A percentile compares a stretch with the other conserved stretches of the same genome.
Conservation (phyloP, 37 sponge, comb jelly and placozoan genomes). For the Bolinopsis microptera region DNA sequence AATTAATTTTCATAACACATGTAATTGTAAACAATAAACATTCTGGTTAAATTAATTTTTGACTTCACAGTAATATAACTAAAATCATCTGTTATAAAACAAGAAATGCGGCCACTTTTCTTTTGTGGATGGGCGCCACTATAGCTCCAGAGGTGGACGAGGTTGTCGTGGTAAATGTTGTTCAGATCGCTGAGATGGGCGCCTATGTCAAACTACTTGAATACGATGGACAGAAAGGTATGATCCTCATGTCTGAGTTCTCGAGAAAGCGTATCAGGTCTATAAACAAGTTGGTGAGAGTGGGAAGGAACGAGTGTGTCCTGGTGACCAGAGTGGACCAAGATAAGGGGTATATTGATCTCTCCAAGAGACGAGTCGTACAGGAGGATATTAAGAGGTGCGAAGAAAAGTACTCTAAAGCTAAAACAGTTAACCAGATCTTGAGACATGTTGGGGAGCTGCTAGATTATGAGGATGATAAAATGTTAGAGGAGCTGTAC, state of each 20-base stretch:
- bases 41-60: no score
- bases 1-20: no score
- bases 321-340: constrained; percentile 97
- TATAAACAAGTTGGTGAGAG: constrained; percentile 92
- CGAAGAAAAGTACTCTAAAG: constrained; percentile 93
- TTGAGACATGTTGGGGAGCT: constrained; percentile 85
- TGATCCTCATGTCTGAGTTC: constrained; percentile 97
- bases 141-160: constrained; percentile 98
- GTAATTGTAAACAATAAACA: no score
- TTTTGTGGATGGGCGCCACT: no score
- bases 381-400: constrained; percentile 93
- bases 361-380: constrained; percentile 94
- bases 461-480: constrained; percentile 80
- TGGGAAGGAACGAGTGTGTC: constrained; percentile 97
- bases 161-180: constrained; percentile 97
- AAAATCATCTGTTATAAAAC: no score
- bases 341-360: constrained; percentile 95
- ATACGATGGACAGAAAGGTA: constrained; percentile 94
- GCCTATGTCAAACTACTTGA: constrained; percentile 94
- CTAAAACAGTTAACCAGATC: constrained; percentile 94
- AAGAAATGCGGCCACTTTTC: no score
- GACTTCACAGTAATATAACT: no score
- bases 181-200: constrained; percentile 94
- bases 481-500: constrained; percentile 90
- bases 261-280: constrained; percentile 91